phyloP scores from a whole-genome alignment of 2,113 vertebrate genomes.

The Chitala chitala region DNA sequence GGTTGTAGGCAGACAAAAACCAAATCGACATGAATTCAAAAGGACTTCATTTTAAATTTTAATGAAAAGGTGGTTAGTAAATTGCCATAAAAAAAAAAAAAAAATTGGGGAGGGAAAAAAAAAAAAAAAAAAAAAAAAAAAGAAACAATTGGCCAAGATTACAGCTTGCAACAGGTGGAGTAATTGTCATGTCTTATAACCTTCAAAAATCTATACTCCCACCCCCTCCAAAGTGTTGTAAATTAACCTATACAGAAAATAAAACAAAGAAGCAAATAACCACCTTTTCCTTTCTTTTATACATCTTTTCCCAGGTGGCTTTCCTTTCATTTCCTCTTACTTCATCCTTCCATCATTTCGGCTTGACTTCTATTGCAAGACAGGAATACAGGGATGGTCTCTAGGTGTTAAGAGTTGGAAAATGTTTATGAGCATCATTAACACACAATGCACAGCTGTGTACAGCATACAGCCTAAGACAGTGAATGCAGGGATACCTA shows the following conservation, averaged over 20 bases:
- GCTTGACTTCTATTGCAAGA: slow-evolving; percentile 5
- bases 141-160: neutral
- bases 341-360: slow-evolving; percentile 17
- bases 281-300: slow-evolving; percentile 39
- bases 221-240: neutral
- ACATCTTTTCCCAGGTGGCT: slow-evolving; percentile 18
- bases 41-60: too few relatives aligned
- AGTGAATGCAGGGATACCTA: slow-evolving; percentile 6
- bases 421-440: neutral
- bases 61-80: neutral
- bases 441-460: slow-evolving; percentile 14
- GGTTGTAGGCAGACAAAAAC: neutral
- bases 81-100: neutral
- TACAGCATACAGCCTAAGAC: slow-evolving; percentile 1
- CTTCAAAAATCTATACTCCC: neutral
- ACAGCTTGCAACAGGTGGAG: neutral
- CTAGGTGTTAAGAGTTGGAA: neutral
- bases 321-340: slow-evolving; percentile 25
- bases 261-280: slow-evolving; percentile 41
- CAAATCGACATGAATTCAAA: too few relatives aligned
- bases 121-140: neutral
- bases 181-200: slow-evolving; percentile 4
- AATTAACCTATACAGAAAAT: neutral
- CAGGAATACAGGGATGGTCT: neutral
- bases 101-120: neutral